Evolutionary conservation across 2,113 vertebrate genomes (phyloP), one percentile per base, ranked within the genome.

Genomic region (Phodopus roborovskii): DNA sequence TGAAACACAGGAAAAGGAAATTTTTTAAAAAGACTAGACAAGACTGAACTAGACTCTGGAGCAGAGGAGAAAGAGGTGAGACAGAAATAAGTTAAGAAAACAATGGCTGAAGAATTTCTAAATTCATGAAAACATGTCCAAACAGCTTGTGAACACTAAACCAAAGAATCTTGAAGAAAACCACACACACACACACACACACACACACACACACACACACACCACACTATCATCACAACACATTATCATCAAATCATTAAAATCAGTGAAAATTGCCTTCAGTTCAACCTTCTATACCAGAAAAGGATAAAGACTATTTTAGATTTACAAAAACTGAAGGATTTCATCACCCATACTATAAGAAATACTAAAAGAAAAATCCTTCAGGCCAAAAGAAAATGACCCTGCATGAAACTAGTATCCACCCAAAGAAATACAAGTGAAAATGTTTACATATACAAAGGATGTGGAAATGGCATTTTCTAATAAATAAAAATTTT

Each of bases 311-410:
- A 75, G 8, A 94, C 73, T 92, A 90, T 70, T 97, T 94, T 91
- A 78, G 53, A 93, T 20, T 88, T 45, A 88, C 0, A 64, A 92
- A 95, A 90, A 53, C 62, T 83, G 56, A 94, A 90, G 90, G 70
- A 87, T 53, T 94, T 60, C 15, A 90, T 88, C 36, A 70, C 8
- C 2, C 30, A 20, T 5, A 75, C 78, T 89, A 39, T 0, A 84
- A 92, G 56, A 95, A 92, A 92, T 60, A 81, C 33, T 83, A 73
- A 81, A 39, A 45, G 6, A 45, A 86, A 96, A 79, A 73, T 81
- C 42, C 82, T 84, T 97, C 39, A 79, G 22, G 30, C 11, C 83
- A 85, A 95, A 95, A 50, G 75, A 90, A 91, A 84, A 88, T 58
- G 48, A 92, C 28, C 48, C 45, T 77, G 62, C 24, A 70, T 84